Conservation (phyloP, 1,140 invertebrate species). For the Bombus vancouverensis region DNA sequence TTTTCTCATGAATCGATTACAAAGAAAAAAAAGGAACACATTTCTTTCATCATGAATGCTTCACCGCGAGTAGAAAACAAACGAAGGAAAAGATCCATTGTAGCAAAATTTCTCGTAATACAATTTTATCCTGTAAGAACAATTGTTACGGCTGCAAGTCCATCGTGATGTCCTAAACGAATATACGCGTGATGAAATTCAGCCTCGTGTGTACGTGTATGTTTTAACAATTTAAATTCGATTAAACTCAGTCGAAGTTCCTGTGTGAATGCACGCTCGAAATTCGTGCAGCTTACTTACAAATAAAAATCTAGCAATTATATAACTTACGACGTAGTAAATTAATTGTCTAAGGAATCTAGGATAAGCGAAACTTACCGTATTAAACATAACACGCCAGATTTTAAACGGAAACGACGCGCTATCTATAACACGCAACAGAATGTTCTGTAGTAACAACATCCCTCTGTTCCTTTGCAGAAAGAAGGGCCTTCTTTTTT, state of each 20-base stretch:
- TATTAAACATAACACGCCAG: conserved; percentile 26
- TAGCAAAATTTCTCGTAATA: conserved; percentile 2
- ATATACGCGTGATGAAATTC: background rate
- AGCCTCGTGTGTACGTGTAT: background rate
- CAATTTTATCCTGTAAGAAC: conserved; percentile 11
- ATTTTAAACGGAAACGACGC: conserved; percentile 23
- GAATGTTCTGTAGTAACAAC: conserved; percentile 5
- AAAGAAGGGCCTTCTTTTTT: background rate
- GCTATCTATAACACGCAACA: conserved; percentile 38
- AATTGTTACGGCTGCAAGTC: conserved; percentile 14
- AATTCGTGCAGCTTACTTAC: conserved; percentile 17
- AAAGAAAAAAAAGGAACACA: conserved; percentile 21
- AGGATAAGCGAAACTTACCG: conserved; percentile 48
- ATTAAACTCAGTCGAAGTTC: conserved; percentile 15
- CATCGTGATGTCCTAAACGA: conserved; percentile 1
- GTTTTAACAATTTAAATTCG: background rate
- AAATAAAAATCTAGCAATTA: conserved; percentile 26
- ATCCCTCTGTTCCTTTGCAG: background rate
- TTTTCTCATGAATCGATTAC: background rate
- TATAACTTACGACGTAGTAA: conserved; percentile 36
- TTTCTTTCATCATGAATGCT: conserved; percentile 36
- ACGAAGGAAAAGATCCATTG: background rate
- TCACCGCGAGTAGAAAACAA: background rate
- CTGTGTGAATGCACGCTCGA: background rate
- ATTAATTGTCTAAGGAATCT: conserved; percentile 27